These are phyloP conservation scores for Bos indicus DNA, from an alignment of 2,113 vertebrate species.

Conservation along the genomic window DNA sequence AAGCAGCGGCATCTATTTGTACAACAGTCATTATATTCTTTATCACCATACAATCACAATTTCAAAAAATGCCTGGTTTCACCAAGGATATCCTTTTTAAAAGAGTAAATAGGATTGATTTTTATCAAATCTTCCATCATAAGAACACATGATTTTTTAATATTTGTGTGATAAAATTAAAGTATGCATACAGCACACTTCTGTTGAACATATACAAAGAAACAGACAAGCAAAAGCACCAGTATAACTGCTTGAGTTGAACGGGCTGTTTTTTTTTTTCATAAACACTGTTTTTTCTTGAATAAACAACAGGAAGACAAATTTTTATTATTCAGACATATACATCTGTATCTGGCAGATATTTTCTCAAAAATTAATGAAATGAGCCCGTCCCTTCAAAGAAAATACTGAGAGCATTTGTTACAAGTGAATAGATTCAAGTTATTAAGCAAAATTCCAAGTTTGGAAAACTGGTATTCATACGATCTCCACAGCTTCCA, in stretches of 20 bases:
- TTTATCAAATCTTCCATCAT: neutral
- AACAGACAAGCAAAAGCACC: neutral
- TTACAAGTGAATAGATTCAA: neutral
- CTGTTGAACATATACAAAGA: neutral
- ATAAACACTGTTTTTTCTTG: neutral
- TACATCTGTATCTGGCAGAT: neutral
- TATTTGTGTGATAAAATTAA: neutral
- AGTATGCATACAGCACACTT: neutral
- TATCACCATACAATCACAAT: neutral
- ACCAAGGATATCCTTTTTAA: neutral
- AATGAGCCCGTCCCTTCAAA: neutral
- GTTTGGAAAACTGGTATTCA: neutral
- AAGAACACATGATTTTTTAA: neutral
- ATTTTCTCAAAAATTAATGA: neutral
- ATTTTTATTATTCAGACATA: neutral
- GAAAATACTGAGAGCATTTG: neutral
- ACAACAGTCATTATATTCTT: neutral
- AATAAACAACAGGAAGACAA: neutral
- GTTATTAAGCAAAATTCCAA: neutral
- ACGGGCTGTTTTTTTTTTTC: neutral
- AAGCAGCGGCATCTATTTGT: neutral
- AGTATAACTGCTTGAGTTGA: rapidly evolving
- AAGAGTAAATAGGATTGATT: neutral
- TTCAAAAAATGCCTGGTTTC: neutral
- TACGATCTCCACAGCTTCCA: neutral